Base-by-base conservation (phyloP, 1,140 invertebrate genomes). In the Drosophila murphyi region DNA sequence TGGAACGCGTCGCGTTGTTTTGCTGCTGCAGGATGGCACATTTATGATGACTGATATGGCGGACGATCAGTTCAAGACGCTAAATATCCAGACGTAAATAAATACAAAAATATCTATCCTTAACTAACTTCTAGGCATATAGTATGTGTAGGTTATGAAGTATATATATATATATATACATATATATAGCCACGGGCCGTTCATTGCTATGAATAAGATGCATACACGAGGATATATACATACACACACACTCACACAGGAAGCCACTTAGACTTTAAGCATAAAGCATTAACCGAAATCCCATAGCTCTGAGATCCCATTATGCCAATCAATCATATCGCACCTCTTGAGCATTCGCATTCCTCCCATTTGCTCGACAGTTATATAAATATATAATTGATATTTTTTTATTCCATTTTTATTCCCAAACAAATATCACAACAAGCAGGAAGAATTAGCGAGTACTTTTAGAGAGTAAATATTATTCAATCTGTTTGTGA, bases 31-130 rank as follows among this genome's bases (percentile, higher is more conserved):
- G 5, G 96, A 97, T 91, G 96, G 96, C 48, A 96, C 96, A 83
- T 93, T 97, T 56, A 96, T 97, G 93, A 96, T 97, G 94, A 97
- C 96, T 20, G 96, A 97, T 93, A 95, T 97, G 45, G 95, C 96
- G 70, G 96, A 96, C 78, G 96, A 97, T 82, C 96, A 97, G 82
- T 97, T 96, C 81, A 95, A 95, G 76, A 95, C 95, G 67, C 91
- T 96, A 61, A 95, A 96, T 60, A 91, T 92, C 63, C 78, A 78
- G 60, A 86, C 91, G 80, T 92, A 92, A 91, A 81, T 69, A 65
- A 74, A 51, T 56, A 70, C 34, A 56, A 10, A 67, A 52, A 50
- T n/a, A 47, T 48, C 67, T 57, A 73, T 54, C 61, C 61, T 35
- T 72, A 72, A 31, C 29, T 12, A 61, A 61, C 37, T 60, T 41